A percentile compares a stretch with the other conserved stretches of the same genome.
Evolutionary conservation across 2,888 invertebrate species (phyloP).

Genomic region (Peribatodes rhomboidaria): DNA sequence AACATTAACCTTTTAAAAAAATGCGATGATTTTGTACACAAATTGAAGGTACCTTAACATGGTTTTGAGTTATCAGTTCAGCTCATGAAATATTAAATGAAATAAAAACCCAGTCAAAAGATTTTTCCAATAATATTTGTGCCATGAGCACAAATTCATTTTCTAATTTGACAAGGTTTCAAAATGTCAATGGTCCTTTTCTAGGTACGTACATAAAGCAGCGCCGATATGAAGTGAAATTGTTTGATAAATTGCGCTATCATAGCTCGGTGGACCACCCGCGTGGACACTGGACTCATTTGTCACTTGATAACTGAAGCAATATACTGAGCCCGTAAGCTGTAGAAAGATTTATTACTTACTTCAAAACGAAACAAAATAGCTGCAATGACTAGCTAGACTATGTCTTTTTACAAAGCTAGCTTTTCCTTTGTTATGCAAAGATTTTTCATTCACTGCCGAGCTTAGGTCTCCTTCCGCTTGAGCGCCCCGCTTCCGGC

Average conservation of each 20-base stretch:
- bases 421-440: too few species aligned
- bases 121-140: too few species aligned
- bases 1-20: too few species aligned
- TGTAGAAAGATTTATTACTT: constrained; percentile 6
- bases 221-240: constrained; percentile 67
- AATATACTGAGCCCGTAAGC: constrained; percentile 29
- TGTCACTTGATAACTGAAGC: constrained; percentile 63
- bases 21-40: too few species aligned
- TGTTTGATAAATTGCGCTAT: constrained; percentile 69
- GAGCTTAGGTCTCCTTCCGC: too few species aligned
- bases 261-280: constrained; percentile 71
- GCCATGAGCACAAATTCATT: not conserved
- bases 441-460: too few species aligned
- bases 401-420: not conserved
- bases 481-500: too few species aligned
- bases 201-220: constrained; percentile 24
- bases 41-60: too few species aligned
- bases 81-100: too few species aligned
- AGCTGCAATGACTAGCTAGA: not conserved
- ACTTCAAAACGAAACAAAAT: not conserved
- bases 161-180: constrained; percentile 6
- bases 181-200: not conserved
- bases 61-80: too few species aligned
- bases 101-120: too few species aligned
- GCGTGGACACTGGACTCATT: constrained; percentile 63